phyloP scores from a whole-genome alignment of 2,797 vertebrate species.

The Steatocranus sp. region DNA sequence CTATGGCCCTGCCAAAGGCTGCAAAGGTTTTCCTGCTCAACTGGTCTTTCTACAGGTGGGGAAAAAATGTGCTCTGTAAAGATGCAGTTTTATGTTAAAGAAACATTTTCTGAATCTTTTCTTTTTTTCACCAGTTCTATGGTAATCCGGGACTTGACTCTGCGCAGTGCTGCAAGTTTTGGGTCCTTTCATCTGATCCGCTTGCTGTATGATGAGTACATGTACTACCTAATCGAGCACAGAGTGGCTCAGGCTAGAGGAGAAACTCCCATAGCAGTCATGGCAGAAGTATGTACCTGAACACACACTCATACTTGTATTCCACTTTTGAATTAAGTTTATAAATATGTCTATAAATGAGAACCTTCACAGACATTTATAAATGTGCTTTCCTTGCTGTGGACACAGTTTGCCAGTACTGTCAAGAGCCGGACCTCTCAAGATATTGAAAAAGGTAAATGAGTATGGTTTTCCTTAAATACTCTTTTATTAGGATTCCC shows the following conservation, averaged over 20 bases:
- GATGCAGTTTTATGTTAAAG: background rate
- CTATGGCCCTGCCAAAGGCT: conserved; percentile 79
- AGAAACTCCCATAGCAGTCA: conserved; percentile 89
- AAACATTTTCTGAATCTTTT: background rate
- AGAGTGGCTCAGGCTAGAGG: conserved; percentile 88
- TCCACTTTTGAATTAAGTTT: background rate
- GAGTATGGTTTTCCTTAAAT: background rate
- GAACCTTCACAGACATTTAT: background rate
- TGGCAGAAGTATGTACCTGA: conserved; percentile 83
- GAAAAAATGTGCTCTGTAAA: too few relatives aligned
- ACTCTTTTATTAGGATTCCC: background rate
- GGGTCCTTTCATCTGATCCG: conserved; percentile 93
- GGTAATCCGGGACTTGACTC: conserved; percentile 91
- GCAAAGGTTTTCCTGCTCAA: conserved; percentile 93
- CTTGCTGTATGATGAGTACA: conserved; percentile 91
- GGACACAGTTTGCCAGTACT: conserved; percentile 84
- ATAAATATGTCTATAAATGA: background rate
- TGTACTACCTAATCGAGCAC: conserved; percentile 94
- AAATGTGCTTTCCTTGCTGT: background rate
- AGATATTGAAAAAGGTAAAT: conserved; percentile 87
- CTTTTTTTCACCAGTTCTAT: conserved; percentile 77
- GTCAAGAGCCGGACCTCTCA: conserved; percentile 74
- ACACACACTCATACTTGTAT: background rate
- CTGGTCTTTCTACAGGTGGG: conserved; percentile 93
- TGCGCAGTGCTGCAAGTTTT: conserved; percentile 90